Evolutionary conservation across 2,888 invertebrate genomes (phyloP).

Genomic region (Andrena haemorrhoa): DNA sequence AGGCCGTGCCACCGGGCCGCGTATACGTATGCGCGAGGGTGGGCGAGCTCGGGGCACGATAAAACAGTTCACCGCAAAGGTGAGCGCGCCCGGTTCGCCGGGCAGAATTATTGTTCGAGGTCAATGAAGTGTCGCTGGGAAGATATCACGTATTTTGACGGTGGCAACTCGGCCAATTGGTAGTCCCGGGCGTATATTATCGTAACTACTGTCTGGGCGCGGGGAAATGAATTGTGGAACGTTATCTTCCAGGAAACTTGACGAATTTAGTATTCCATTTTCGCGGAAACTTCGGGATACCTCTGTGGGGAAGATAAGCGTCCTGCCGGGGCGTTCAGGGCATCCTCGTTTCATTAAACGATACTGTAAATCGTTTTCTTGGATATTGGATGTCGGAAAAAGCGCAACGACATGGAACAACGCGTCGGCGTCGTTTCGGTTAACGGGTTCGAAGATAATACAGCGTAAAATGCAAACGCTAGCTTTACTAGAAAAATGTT

Average conservation of each 20-base stretch:
- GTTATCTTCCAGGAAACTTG: background rate
- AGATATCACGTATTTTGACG: conserved; percentile 10
- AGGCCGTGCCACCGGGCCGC: conserved; percentile 27
- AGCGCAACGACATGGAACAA: conserved; percentile 13
- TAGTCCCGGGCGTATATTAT: background rate
- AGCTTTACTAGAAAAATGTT: background rate
- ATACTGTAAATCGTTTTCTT: background rate
- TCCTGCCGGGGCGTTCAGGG: background rate
- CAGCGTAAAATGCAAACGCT: background rate
- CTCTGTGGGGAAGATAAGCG: background rate
- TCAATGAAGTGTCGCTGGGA: conserved; percentile 22
- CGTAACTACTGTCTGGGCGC: background rate
- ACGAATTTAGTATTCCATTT: background rate
- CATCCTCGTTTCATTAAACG: conserved; percentile 1
- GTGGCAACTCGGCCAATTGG: background rate
- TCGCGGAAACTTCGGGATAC: background rate
- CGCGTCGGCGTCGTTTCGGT: conserved; percentile 21
- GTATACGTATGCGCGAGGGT: conserved; percentile 1
- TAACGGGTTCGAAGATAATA: conserved; percentile 1
- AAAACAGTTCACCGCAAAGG: conserved; percentile 28
- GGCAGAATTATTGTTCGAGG: conserved; percentile 32
- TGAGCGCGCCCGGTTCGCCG: conserved; percentile 3
- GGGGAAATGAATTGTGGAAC: background rate
- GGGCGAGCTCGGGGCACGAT: conserved; percentile 12
- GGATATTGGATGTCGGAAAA: conserved; percentile 10